Conservation (phyloP, 2,797 vertebrate genomes). For the Denticeps clupeoides region DNA sequence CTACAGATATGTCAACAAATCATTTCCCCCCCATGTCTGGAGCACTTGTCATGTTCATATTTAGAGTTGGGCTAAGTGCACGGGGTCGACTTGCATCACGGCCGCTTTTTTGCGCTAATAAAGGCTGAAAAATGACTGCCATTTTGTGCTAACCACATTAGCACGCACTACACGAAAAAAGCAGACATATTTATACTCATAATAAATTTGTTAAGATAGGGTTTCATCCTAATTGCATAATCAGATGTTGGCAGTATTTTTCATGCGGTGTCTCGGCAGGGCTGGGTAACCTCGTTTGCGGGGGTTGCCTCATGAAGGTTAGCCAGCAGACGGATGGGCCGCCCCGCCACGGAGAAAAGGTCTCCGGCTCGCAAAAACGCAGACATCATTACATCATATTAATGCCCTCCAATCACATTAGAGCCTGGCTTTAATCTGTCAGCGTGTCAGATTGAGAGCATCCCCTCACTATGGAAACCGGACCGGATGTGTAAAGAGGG, state of each 20-base stretch:
- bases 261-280: conserved; percentile 19
- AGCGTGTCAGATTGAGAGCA: conserved; percentile 21
- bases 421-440: conserved; percentile 33
- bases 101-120: conserved; percentile 20
- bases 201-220: conserved; percentile 35
- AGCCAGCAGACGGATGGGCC: conserved; percentile 30
- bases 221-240: conserved; percentile 39
- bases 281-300: conserved; percentile 30
- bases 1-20: conserved; percentile 6
- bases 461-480: background rate
- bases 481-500: too few species aligned
- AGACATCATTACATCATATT: conserved; percentile 56
- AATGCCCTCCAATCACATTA: conserved; percentile 52
- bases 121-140: conserved; percentile 39
- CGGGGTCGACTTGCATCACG: conserved; percentile 8
- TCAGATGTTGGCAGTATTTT: conserved; percentile 24
- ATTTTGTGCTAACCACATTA: conserved; percentile 41
- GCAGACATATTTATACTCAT: conserved; percentile 48
- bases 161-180: conserved; percentile 26
- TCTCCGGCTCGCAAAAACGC: conserved; percentile 29
- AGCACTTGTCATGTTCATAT: conserved; percentile 11
- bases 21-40: conserved; percentile 1
- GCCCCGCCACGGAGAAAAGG: conserved; percentile 23
- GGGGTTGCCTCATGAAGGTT: conserved; percentile 19
- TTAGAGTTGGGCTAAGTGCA: conserved; percentile 3